Base-by-base conservation (phyloP, 2,113 vertebrate species). In the Caranx melampygus region DNA sequence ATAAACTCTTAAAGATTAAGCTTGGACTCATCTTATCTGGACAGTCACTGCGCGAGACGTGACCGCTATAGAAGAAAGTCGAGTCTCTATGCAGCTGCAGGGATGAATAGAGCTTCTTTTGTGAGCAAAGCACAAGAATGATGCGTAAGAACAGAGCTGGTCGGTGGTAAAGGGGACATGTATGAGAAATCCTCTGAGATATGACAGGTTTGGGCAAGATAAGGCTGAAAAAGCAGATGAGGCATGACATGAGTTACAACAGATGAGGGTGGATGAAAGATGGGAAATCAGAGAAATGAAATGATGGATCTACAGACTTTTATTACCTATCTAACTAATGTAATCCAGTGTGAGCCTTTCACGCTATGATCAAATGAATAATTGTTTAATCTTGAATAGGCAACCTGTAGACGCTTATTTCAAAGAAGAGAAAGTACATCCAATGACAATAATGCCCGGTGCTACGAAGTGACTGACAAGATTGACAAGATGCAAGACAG, bases 1-100 rank as follows among this genome's bases (percentile, higher is more conserved):
- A 78, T 72, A 49, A 68, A 85, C 59, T 79, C 74, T 79, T 55
- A 61, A 57, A 86, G 78, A 86, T 81, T 63, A 83, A 78, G 68
- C 68, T 16, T 35, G 64, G 45, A 72, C 74, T 69, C 45, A 15
- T 84, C 77, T 78, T 83, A 88, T 88, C 80, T 87, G 78, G 64
- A 76, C 59, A 61, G 49, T 20, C 31, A 75, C 51, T 71, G 71
- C 63, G 52, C 3, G 9, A 79, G 37, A 72, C 4, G 15, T 72
- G 70, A 73, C 55, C 61, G n/a, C 35, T 51, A 54, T 45, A 65
- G 64, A 67, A 63, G 72, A 63, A 69, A 60, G 55, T 72, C 75
- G 20, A 31, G 35, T 81, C 37, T 84, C 69, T 65, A 3, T 55
- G 78, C 70, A 59, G 73, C 72, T 69, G 3, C 26, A 3, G 15